A percentile compares a stretch with the other conserved stretches of the same genome.
Evolutionary conservation across 2,797 vertebrate genomes (phyloP).

Genomic region (Clarias platycephalus): DNA sequence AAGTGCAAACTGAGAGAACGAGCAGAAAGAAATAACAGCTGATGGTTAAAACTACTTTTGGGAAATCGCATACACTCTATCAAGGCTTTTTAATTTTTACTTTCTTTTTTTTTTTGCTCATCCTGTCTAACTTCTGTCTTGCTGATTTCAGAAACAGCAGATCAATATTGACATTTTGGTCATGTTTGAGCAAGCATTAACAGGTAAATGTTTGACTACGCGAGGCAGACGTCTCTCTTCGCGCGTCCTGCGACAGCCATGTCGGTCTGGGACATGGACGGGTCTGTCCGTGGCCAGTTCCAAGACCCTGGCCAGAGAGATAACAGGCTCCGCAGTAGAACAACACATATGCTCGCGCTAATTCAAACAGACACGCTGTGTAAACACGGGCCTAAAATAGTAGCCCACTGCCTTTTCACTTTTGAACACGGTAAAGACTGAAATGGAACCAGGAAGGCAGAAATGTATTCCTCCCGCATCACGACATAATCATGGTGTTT

Average conservation of each 20-base stretch:
- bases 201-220: constrained; percentile 53
- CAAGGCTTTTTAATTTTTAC: neutral
- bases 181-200: constrained; percentile 43
- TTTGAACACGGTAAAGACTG: constrained; percentile 46
- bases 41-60: constrained; percentile 27
- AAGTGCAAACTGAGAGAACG: constrained; percentile 31
- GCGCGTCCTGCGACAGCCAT: constrained; percentile 31
- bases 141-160: constrained; percentile 17
- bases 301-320: constrained; percentile 39
- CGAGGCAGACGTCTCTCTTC: constrained; percentile 35
- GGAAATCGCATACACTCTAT: constrained; percentile 26
- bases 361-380: constrained; percentile 68
- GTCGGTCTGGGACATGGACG: constrained; percentile 17
- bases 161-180: constrained; percentile 29
- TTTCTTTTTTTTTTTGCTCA: neutral
- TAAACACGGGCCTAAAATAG: constrained; percentile 69
- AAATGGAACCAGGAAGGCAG: constrained; percentile 40
- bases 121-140: neutral
- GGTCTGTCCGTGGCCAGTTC: constrained; percentile 42
- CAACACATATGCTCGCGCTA: constrained; percentile 61
- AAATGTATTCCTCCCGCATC: constrained; percentile 21
- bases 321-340: constrained; percentile 49
- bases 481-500: constrained; percentile 18
- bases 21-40: constrained; percentile 22
- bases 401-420: constrained; percentile 43